These are phyloP conservation scores for Prochilodus magdalenae DNA, from an alignment of 2,113 vertebrate species.

Conservation along the genomic window DNA sequence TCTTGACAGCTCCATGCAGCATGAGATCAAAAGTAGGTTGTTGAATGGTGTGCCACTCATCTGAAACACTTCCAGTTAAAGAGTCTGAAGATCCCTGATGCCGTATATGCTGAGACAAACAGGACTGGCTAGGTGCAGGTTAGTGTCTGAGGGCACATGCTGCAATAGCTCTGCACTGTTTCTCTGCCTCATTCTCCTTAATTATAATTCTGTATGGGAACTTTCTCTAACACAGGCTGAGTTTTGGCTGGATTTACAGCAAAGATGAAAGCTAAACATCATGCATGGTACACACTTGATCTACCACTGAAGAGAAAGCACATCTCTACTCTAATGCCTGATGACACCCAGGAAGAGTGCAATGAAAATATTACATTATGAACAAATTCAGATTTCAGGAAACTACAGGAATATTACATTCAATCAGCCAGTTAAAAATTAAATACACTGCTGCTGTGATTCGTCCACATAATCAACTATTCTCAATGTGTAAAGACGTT, in stretches of 20 bases:
- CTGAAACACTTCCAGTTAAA: background rate
- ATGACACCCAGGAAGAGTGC: background rate
- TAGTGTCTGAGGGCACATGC: background rate
- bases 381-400: too few species aligned
- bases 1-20: background rate
- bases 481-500: too few species aligned
- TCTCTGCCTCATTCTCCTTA: background rate
- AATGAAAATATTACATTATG: background rate
- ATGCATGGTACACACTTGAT: background rate
- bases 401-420: too few species aligned
- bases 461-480: too few species aligned
- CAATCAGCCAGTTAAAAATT: too few species aligned
- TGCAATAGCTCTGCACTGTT: background rate
- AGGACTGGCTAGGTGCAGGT: background rate
- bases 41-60: background rate
- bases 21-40: slow-evolving; percentile 9
- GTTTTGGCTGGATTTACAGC: background rate
- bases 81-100: background rate
- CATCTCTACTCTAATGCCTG: background rate
- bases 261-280: background rate
- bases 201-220: background rate
- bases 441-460: too few species aligned
- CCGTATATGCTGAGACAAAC: background rate
- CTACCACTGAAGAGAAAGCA: background rate
- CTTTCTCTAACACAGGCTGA: background rate